Evolutionary conservation across 2,113 vertebrate species (phyloP).

Genomic region (Lophius piscatorius): DNA sequence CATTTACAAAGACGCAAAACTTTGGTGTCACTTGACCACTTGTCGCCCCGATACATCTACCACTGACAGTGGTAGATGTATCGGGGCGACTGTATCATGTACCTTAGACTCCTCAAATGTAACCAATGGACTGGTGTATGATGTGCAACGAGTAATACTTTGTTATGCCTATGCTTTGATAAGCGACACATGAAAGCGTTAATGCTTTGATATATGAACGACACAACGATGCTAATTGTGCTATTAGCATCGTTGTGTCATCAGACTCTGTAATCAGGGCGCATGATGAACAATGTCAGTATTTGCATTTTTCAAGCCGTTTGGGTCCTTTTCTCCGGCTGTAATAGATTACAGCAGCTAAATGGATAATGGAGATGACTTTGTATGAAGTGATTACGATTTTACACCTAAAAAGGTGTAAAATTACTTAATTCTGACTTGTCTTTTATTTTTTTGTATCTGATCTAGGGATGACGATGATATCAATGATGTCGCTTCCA

Average conservation of each 20-base stretch:
- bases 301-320: background rate
- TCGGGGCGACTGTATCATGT: background rate
- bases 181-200: too few relatives aligned
- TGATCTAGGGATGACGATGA: slow-evolving; percentile 89
- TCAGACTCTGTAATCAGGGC: too few relatives aligned
- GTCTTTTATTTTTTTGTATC: background rate
- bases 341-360: too few relatives aligned
- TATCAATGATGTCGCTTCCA: slow-evolving; percentile 92
- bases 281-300: background rate
- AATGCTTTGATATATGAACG: background rate
- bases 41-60: too few relatives aligned
- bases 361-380: too few relatives aligned
- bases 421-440: background rate
- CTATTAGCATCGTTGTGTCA: too few relatives aligned
- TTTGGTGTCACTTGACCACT: slow-evolving; percentile 3
- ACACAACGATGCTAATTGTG: too few relatives aligned
- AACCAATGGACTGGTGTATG: slow-evolving; percentile 6
- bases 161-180: too few relatives aligned
- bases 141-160: background rate
- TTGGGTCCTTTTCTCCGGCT: too few relatives aligned
- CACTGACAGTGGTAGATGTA: background rate
- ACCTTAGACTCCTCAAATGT: background rate
- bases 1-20: slow-evolving; percentile 1
- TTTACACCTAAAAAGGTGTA: background rate
- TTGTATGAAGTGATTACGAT: background rate